Evolutionary conservation across 2,113 vertebrate species (phyloP).

Genomic region (Parotia lawesii): DNA sequence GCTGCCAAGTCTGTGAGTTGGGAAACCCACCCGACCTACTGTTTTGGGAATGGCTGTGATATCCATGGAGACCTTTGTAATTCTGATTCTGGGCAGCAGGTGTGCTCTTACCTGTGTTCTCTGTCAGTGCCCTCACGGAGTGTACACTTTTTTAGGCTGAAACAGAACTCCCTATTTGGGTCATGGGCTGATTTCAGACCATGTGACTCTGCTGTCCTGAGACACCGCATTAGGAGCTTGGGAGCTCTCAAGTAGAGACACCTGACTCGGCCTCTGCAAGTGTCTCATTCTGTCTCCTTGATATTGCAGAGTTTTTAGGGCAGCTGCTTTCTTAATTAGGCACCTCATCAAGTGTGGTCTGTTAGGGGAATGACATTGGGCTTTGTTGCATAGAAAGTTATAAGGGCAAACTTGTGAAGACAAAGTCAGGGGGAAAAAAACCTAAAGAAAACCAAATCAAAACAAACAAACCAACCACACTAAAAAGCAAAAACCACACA

Average conservation of each 20-base stretch:
- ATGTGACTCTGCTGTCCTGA: background rate
- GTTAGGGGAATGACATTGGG: background rate
- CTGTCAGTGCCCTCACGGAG: background rate
- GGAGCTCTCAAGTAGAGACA: background rate
- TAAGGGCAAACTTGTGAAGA: background rate
- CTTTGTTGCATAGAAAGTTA: background rate
- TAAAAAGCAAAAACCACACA: background rate
- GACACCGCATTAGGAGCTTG: background rate
- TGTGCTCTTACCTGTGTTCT: background rate
- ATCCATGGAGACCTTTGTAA: background rate
- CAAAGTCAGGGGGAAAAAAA: background rate
- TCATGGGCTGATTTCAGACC: background rate
- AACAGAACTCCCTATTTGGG: background rate
- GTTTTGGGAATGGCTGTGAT: too few relatives aligned
- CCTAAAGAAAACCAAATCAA: background rate
- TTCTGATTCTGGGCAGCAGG: background rate
- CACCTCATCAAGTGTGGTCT: background rate
- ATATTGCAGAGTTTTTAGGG: background rate
- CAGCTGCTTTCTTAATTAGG: background rate
- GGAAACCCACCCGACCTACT: accelerated
- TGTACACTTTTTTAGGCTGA: background rate
- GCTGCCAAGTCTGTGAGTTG: background rate
- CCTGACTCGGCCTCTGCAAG: background rate
- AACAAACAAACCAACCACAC: background rate
- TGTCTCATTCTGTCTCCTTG: background rate